Evolutionary conservation across 2,113 vertebrate species (phyloP).

Genomic region (Agapornis roseicollis): DNA sequence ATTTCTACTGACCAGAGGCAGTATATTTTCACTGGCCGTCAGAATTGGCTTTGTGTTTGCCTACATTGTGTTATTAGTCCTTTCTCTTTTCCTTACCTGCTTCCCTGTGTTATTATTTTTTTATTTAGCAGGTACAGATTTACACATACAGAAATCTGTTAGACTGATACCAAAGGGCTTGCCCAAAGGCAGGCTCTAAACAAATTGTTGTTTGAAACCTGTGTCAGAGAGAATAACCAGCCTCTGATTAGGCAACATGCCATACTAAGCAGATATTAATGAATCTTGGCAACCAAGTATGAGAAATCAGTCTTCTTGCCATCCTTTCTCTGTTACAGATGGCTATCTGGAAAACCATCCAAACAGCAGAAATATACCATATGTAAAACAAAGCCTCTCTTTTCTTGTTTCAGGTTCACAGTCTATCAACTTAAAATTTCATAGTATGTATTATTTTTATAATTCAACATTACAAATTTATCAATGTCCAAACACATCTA

Average conservation of each 20-base stretch:
- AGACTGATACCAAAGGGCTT: conserved; percentile 13
- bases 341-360: conserved; percentile 56
- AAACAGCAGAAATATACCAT: conserved; percentile 58
- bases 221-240: conserved; percentile 9
- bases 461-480: not conserved
- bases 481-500: not conserved
- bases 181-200: conserved; percentile 45
- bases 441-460: conserved; percentile 12
- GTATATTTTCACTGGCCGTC: not conserved
- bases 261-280: conserved; percentile 61
- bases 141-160: not conserved
- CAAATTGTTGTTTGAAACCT: conserved; percentile 53
- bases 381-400: conserved; percentile 27
- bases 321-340: conserved; percentile 54
- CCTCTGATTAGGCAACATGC: conserved; percentile 43
- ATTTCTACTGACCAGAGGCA: not conserved
- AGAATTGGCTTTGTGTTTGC: not conserved
- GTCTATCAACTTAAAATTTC: conserved; percentile 1
- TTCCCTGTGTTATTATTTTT: not conserved
- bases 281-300: conserved; percentile 49
- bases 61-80: not conserved
- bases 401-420: conserved; percentile 34
- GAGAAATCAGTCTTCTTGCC: conserved; percentile 49
- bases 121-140: not conserved
- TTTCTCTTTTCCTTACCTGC: not conserved